These are phyloP conservation scores for Galagoides demidoff DNA, from an alignment of 2,797 vertebrate species.

Conservation along the genomic window DNA sequence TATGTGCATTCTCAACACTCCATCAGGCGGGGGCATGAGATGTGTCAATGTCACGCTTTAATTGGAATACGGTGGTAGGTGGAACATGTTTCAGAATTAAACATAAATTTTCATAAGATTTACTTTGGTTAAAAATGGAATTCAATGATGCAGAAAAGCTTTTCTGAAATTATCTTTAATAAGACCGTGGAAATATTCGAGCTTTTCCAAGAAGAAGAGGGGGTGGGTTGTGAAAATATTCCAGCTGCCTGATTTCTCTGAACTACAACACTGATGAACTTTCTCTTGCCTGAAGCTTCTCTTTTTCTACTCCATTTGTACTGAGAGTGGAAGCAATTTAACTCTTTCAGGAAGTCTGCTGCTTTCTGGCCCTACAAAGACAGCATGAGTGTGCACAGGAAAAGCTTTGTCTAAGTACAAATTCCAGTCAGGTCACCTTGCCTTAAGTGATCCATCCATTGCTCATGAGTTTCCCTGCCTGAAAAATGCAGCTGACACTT, in stretches of 20 bases:
- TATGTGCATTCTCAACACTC: constrained; percentile 74
- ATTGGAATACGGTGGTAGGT: constrained; percentile 82
- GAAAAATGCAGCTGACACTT: neutral
- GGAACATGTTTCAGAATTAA: constrained; percentile 83
- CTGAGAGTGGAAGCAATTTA: neutral
- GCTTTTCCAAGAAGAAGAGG: constrained; percentile 34
- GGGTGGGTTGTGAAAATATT: neutral
- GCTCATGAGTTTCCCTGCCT: neutral
- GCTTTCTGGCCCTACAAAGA: neutral
- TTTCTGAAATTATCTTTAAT: constrained; percentile 76
- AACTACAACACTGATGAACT: neutral
- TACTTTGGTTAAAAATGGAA: constrained; percentile 70
- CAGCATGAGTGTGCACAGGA: neutral
- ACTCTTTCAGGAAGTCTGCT: neutral
- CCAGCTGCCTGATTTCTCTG: neutral
- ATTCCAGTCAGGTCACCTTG: neutral
- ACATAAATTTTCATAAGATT: constrained; percentile 86
- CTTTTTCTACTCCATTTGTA: neutral
- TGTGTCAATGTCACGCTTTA: constrained; percentile 84
- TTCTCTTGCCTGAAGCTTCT: neutral
- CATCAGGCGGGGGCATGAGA: constrained; percentile 65
- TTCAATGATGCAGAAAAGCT: constrained; percentile 73
- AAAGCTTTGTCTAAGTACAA: neutral
- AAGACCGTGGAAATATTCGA: neutral
- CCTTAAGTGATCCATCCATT: neutral